Evolutionary conservation across 2,113 vertebrate genomes (phyloP).

Genomic region (Pogona vitticeps): DNA sequence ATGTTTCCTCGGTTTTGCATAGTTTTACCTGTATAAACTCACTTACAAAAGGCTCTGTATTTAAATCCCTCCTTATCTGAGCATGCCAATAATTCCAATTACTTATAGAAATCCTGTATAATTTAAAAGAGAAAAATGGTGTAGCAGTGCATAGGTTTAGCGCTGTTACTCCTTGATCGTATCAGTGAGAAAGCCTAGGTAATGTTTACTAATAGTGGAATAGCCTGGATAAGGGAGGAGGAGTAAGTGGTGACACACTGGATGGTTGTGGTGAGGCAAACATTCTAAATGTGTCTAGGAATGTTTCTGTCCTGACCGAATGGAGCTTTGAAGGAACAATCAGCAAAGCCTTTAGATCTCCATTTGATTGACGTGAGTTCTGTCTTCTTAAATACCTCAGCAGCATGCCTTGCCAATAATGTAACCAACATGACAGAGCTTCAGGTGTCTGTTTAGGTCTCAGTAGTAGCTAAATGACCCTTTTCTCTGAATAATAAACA

Average conservation of each 20-base stretch:
- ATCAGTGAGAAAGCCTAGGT: conserved; percentile 14
- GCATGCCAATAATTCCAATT: not conserved
- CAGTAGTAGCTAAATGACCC: conserved; percentile 27
- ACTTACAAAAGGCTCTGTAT: not conserved
- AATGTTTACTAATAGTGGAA: conserved; percentile 7
- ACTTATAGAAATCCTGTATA: not conserved
- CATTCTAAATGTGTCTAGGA: conserved; percentile 78
- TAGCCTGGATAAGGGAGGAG: conserved; percentile 19
- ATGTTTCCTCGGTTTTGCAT: not conserved
- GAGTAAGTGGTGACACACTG: conserved; percentile 66
- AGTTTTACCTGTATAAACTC: not conserved
- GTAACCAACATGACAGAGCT: conserved; percentile 52
- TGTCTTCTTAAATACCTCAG: conserved; percentile 75
- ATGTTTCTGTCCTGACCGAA: conserved; percentile 74
- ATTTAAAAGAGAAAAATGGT: not conserved
- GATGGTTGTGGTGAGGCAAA: conserved; percentile 65
- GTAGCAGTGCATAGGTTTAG: not conserved
- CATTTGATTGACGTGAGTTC: conserved; percentile 71
- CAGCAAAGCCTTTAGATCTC: conserved; percentile 65
- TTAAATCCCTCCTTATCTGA: not conserved
- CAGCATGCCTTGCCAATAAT: conserved; percentile 40
- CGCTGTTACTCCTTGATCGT: not conserved
- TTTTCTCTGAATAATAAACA: conserved; percentile 34
- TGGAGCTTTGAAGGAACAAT: conserved; percentile 52
- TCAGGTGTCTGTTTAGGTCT: conserved; percentile 41